Base-by-base conservation (phyloP, 2,888 invertebrate species). In the Nyleta sp. region DNA sequence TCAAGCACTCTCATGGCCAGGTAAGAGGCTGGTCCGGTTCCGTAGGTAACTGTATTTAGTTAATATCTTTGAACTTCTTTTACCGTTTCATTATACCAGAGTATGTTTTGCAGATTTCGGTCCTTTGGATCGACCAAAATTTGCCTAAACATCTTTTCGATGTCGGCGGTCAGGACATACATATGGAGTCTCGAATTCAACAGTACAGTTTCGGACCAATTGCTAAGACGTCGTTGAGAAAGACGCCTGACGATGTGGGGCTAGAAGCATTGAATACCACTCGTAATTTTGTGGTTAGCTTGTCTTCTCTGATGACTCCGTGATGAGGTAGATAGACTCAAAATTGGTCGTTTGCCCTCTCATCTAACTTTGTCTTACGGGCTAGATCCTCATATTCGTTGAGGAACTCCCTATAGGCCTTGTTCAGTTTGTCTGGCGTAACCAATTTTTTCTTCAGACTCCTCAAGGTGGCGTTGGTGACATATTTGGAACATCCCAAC, bases 211-310 rank as follows among this genome's bases (percentile, higher is more conserved):
- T 73, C 0, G 40, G 57, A 1, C 72, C 72, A 1, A 35, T 33
- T 1, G 2, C n/a, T 5, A 59, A 18, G 5, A 55, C 24, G n/a
- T 44, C 20, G 17, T 67, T 67, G 0, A 67, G 8, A 0, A 44
- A 44, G 0, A 20, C 10, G 0, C 53, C 15, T 1, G 1, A 38
- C 0, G 4, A 8, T 1, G 48, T 48, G 0, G 17, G 13, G 10
- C 33, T 1, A 5, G 67, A 67, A n/a, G 67, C 67, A n/a, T 67
- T 67, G 10, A 67, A 67, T 3, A 67, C 67, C 4, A 67, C 46
- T 0, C 67, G 13, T 1, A 67, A 3, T 2, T 53, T 55, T 0
- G 55, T 67, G 0, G 67, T 67, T 11, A 31, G 15, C 0, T 15
- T 33, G 1, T 53, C 31, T 4, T 50, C 40, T 8, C 40, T n/a